phyloP scores from a whole-genome alignment of 1,140 invertebrate genomes.

The Adelges cooleyi region DNA sequence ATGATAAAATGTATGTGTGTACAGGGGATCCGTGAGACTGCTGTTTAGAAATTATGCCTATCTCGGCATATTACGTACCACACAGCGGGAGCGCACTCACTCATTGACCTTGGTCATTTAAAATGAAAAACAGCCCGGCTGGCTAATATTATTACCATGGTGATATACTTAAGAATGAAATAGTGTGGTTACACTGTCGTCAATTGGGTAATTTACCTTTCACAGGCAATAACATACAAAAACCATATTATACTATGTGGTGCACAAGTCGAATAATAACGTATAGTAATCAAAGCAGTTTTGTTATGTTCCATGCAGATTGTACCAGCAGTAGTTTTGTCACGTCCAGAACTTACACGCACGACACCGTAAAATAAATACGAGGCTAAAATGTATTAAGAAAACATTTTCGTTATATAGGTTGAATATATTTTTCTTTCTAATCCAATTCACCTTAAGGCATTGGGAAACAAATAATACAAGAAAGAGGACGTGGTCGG shows the following conservation, averaged over 20 bases:
- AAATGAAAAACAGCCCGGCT: too few relatives aligned
- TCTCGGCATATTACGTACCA: too few relatives aligned
- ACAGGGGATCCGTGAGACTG: too few relatives aligned
- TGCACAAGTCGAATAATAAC: neutral
- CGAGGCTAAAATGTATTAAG: neutral
- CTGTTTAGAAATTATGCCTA: too few relatives aligned
- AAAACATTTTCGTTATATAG: conserved; percentile 7
- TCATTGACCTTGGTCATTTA: too few relatives aligned
- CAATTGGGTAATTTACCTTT: too few relatives aligned
- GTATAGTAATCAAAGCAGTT: too few relatives aligned
- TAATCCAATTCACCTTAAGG: neutral
- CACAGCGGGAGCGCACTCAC: too few relatives aligned
- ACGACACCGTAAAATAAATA: neutral
- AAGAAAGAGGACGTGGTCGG: neutral
- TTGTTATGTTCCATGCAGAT: conserved; percentile 7
- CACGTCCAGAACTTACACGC: neutral
- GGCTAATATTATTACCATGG: too few relatives aligned
- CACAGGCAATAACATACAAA: neutral
- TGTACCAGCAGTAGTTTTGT: neutral
- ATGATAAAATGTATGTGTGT: neutral
- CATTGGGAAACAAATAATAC: neutral
- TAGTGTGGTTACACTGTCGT: too few relatives aligned
- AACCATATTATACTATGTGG: neutral
- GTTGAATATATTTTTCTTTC: neutral
- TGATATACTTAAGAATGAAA: too few relatives aligned